phyloP scores from a whole-genome alignment of 2,797 vertebrate species.

The Decapterus maruadsi region DNA sequence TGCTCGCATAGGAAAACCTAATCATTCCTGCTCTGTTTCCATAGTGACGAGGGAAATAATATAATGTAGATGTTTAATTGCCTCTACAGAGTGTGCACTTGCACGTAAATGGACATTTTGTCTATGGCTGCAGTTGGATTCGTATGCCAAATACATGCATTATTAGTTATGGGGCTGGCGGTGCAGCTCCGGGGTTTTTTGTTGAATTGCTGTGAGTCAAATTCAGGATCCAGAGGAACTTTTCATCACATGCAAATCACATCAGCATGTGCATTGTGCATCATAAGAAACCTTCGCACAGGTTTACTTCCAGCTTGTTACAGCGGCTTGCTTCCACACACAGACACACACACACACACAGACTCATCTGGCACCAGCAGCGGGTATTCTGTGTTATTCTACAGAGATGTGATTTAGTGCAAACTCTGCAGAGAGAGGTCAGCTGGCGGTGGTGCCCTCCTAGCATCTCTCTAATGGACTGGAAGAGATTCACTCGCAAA shows the following conservation, averaged over 20 bases:
- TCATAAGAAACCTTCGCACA: neutral
- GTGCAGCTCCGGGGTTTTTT: neutral
- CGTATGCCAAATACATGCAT: neutral
- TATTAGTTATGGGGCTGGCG: neutral
- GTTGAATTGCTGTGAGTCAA: neutral
- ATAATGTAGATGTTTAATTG: constrained; percentile 49
- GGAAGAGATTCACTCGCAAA: constrained; percentile 74
- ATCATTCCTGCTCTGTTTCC: constrained; percentile 53
- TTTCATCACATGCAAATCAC: constrained; percentile 14
- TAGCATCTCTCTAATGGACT: constrained; percentile 74
- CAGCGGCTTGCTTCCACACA: constrained; percentile 5
- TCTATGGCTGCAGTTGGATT: constrained; percentile 15
- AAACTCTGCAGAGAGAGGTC: constrained; percentile 65
- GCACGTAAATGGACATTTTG: constrained; percentile 39
- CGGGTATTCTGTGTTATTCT: constrained; percentile 48
- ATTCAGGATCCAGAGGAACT: neutral
- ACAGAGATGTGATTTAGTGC: constrained; percentile 68
- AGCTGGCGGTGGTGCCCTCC: constrained; percentile 55
- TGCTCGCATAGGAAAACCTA: neutral
- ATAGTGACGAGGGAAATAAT: constrained; percentile 47
- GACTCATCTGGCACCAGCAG: constrained; percentile 30
- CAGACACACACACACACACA: neutral
- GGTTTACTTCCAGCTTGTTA: constrained; percentile 16
- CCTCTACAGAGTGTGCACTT: constrained; percentile 16
- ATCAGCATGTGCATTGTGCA: no score